Conservation (phyloP, 1,140 invertebrate species). For the Drosophila athabasca region DNA sequence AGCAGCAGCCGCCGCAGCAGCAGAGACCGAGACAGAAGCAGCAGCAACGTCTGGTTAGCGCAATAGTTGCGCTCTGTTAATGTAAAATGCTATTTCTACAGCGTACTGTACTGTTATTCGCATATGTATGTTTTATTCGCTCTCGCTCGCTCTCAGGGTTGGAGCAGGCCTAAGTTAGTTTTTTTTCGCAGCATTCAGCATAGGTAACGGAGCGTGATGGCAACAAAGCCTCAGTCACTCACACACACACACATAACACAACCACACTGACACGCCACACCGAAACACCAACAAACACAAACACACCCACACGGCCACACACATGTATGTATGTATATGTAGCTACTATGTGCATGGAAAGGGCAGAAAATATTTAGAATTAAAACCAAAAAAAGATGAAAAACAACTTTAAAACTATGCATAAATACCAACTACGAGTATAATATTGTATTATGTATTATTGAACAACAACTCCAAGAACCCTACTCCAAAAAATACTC, state of each 20-base stretch:
- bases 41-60: slow-evolving; percentile 60
- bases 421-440: slow-evolving; percentile 45
- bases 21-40: slow-evolving; percentile 47
- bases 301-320: slow-evolving; percentile 17
- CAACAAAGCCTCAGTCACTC: slow-evolving; percentile 5
- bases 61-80: slow-evolving; percentile 47
- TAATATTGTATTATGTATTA: slow-evolving; percentile 46
- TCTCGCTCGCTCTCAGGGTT: slow-evolving; percentile 13
- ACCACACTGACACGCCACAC: slow-evolving; percentile 1
- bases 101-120: slow-evolving; percentile 50
- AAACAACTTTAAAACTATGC: slow-evolving; percentile 46
- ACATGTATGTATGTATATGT: slow-evolving; percentile 50
- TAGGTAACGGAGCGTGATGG: too few species aligned
- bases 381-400: slow-evolving; percentile 34
- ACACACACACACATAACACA: slow-evolving; percentile 13
- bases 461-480: slow-evolving; percentile 20
- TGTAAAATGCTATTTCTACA: slow-evolving; percentile 32
- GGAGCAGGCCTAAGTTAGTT: slow-evolving; percentile 3
- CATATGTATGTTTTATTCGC: slow-evolving; percentile 49
- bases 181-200: slow-evolving; percentile 2
- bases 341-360: slow-evolving; percentile 46
- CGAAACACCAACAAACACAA: too few species aligned
- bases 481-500: slow-evolving; percentile 1
- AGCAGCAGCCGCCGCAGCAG: slow-evolving; percentile 26
- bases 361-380: slow-evolving; percentile 60